Conservation (phyloP, 1,140 invertebrate species). For the Scylla paramamosain region DNA sequence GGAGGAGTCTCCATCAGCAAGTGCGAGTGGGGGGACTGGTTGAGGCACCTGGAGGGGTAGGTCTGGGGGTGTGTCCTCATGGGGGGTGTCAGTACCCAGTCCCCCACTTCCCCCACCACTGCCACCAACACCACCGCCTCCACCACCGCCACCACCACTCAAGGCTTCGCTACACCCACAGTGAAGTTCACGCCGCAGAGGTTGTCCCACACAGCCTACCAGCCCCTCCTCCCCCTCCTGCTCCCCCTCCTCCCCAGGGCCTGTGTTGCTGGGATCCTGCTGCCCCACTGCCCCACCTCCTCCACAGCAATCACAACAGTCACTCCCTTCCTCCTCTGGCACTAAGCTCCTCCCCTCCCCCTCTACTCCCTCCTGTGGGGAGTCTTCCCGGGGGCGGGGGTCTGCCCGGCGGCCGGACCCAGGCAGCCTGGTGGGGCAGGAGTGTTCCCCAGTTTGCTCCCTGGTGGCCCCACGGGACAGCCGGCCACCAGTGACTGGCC, state of each 20-base stretch:
- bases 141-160: conserved; percentile 47
- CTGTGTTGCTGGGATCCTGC: conserved; percentile 23
- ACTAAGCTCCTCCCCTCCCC: background rate
- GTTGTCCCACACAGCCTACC: background rate
- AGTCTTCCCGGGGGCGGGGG: background rate
- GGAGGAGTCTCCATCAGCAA: conserved; percentile 64
- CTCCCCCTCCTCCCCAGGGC: background rate
- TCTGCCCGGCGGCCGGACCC: background rate
- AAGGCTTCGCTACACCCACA: background rate
- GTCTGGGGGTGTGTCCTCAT: conserved; percentile 62
- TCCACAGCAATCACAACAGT: conserved; percentile 59
- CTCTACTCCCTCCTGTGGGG: background rate
- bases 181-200: background rate
- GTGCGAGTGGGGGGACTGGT: conserved; percentile 14
- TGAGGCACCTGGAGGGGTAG: conserved; percentile 53
- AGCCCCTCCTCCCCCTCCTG: conserved; percentile 28
- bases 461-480: background rate
- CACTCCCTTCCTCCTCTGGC: conserved; percentile 52
- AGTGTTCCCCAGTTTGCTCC: background rate
- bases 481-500: background rate
- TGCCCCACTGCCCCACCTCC: conserved; percentile 38
- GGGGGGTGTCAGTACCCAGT: conserved; percentile 60
- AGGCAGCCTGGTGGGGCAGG: background rate
- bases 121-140: conserved; percentile 43
- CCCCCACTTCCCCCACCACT: conserved; percentile 40